Conservation (phyloP, 2,888 invertebrate species). For the Schizaphis graminum region DNA sequence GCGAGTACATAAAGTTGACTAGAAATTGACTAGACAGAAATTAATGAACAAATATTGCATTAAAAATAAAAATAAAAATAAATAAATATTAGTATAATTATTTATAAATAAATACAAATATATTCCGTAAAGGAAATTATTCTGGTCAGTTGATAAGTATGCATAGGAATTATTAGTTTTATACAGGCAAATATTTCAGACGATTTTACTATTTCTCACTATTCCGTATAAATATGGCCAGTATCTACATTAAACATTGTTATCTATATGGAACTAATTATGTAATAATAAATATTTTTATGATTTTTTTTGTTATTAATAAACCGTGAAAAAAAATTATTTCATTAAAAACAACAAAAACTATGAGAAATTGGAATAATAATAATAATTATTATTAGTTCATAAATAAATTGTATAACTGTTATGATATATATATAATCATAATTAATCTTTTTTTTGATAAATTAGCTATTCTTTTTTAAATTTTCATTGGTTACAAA, state of each 20-base stretch:
- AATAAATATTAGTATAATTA: too few species aligned
- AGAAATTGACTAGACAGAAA: neutral
- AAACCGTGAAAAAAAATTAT: neutral
- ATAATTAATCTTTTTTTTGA: too few species aligned
- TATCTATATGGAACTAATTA: neutral
- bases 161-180: neutral
- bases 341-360: neutral
- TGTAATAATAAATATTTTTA: neutral
- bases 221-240: neutral
- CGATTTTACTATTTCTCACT: neutral
- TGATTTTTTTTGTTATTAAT: neutral
- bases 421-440: neutral
- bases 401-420: neutral
- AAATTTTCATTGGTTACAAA: neutral
- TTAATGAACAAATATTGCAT: neutral
- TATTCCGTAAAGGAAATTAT: neutral
- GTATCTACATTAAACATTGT: neutral
- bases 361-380: neutral
- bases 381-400: neutral
- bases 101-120: neutral
- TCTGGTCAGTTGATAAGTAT: neutral
- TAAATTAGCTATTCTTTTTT: too few species aligned
- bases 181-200: neutral
- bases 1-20: constrained; percentile 49
- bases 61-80: neutral